These are phyloP conservation scores for Pheosia tremula DNA, from an alignment of 2,888 invertebrate genomes.

Conservation along the genomic window DNA sequence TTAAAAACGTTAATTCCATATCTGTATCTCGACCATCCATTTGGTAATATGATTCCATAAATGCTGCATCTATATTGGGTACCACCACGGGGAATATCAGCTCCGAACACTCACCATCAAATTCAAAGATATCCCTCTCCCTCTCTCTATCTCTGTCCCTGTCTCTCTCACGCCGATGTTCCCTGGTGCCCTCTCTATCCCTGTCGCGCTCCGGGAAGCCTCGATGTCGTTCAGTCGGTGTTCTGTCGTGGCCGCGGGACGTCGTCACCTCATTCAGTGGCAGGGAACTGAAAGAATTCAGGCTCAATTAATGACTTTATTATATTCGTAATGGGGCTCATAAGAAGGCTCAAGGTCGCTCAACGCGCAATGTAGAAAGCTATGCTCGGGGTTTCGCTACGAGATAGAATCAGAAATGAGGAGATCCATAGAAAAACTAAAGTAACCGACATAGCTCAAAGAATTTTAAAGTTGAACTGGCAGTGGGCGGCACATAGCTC, in stretches of 20 bases:
- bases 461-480: too few relatives aligned
- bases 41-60: too few relatives aligned
- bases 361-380: too few relatives aligned
- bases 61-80: background rate
- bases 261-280: slow-evolving; percentile 73
- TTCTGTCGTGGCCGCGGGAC: slow-evolving; percentile 73
- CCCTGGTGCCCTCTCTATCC: slow-evolving; percentile 63
- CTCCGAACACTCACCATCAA: slow-evolving; percentile 56
- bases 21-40: too few relatives aligned
- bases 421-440: too few relatives aligned
- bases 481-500: too few relatives aligned
- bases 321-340: background rate
- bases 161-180: slow-evolving; percentile 72
- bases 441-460: too few relatives aligned
- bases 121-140: slow-evolving; percentile 58
- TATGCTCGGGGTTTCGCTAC: too few relatives aligned
- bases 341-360: too few relatives aligned
- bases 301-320: background rate
- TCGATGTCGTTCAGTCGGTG: slow-evolving; percentile 74
- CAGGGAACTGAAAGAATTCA: slow-evolving; percentile 60
- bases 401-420: too few relatives aligned
- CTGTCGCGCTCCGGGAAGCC: slow-evolving; percentile 68
- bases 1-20: too few relatives aligned
- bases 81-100: background rate
- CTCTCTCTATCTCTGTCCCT: slow-evolving; percentile 53